Evolutionary conservation across 2,797 vertebrate genomes (phyloP), one percentile per base, ranked within the genome.

Genomic region (Halcyon chelicuti): DNA sequence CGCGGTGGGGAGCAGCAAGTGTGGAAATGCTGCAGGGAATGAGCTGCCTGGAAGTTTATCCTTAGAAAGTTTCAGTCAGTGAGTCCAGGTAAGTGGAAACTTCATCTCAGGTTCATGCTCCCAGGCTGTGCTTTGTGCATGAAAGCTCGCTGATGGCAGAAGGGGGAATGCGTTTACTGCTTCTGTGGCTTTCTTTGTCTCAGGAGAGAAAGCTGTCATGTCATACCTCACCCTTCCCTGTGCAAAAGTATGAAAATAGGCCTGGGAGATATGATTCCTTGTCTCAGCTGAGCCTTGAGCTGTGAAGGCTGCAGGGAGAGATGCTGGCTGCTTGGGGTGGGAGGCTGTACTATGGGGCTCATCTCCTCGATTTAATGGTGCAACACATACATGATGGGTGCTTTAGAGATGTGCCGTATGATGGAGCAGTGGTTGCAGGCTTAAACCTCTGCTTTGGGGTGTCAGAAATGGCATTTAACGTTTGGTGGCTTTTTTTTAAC

Each of bases 301-400:
- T 62, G 26, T 9, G 63, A 21, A 42, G 49, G 8, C 51, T 37
- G 39, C 7, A 14, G 9, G 57, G 44, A 5, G 35, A 39, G 28
- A 10, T 46, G 40, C 47, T 1, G 25, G 17, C 51, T 54, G 70
- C 40, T 7, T 4, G n/a, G 49, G 37, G 28, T 7, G 4, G 23
- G 44, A 40, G 76, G 63, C 61, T 88, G 51, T 15, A 18, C 22
- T 2, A 7, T 33, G 58, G 31, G 29, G 19, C 21, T 63, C 0
- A 0, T 21, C 12, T 61, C 5, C 42, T 3, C 2, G 33, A 3
- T n/a, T 49, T 10, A 33, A 25, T 0, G 7, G 13, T 25, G 7
- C 20, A 63, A 0, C 31, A 67, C 58, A 54, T 67, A 0, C 3
- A 0, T 26, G n/a, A 28, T 0, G 2, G n/a, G 10, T 12, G 25